Percentiles rank a stretch among this genome's conserved stretches.
These are phyloP conservation scores for Macropus fuliginosus DNA, from an alignment of 2,797 vertebrate species.

Conservation along the genomic window DNA sequence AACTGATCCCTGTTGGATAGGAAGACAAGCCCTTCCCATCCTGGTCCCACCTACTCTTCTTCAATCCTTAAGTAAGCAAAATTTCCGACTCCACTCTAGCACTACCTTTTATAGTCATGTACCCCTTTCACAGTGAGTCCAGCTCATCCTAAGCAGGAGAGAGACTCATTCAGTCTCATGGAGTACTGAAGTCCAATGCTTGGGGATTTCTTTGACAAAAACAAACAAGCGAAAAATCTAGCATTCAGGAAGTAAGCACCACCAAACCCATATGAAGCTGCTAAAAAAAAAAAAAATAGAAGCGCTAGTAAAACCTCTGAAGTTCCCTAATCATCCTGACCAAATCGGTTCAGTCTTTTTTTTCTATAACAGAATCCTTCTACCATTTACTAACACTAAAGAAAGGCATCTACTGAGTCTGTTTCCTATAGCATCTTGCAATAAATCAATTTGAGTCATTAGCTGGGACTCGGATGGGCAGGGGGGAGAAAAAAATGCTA, in stretches of 20 bases:
- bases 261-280: conserved; percentile 9
- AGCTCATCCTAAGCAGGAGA: neutral
- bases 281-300: neutral
- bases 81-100: neutral
- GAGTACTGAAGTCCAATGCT: neutral
- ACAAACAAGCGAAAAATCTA: neutral
- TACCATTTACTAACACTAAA: neutral
- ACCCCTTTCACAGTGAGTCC: neutral
- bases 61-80: neutral
- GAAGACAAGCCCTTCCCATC: neutral
- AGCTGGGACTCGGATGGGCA: neutral
- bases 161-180: neutral
- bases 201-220: neutral
- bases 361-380: neutral
- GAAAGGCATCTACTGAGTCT: neutral
- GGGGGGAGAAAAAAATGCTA: conserved; percentile 47
- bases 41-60: neutral
- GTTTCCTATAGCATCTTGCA: conserved; percentile 4
- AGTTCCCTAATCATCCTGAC: neutral
- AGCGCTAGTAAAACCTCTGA: neutral
- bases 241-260: conserved; percentile 26
- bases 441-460: conserved; percentile 8
- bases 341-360: neutral
- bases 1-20: conserved; percentile 13
- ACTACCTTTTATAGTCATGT: neutral